A percentile compares a stretch with the other conserved stretches of the same genome.
Evolutionary conservation across 2,113 vertebrate species (phyloP).

Genomic region (Piliocolobus tephrosceles): DNA sequence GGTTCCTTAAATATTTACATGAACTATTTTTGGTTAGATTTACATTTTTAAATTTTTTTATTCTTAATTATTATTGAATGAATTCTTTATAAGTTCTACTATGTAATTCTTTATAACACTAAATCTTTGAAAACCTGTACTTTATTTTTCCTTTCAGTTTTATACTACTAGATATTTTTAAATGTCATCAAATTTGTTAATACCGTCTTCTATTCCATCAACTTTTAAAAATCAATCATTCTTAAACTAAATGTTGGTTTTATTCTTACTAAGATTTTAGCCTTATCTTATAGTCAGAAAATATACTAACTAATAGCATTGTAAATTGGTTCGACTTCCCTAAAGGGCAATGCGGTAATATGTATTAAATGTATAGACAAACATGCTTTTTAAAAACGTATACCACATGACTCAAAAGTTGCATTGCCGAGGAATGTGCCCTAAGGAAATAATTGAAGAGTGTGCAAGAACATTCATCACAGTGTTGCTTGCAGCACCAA

Average conservation of each 20-base stretch:
- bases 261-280: neutral
- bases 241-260: neutral
- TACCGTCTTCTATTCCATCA: neutral
- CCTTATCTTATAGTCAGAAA: neutral
- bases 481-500: neutral
- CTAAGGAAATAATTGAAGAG: neutral
- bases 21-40: neutral
- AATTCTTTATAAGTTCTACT: constrained; percentile 5
- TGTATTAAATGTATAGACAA: neutral
- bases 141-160: neutral
- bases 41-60: too few relatives aligned
- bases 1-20: constrained; percentile 18
- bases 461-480: neutral
- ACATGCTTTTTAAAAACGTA: neutral
- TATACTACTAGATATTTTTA: neutral
- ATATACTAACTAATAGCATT: neutral
- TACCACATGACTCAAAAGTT: neutral
- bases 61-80: too few relatives aligned
- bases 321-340: neutral
- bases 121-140: constrained; percentile 23
- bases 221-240: constrained; percentile 10
- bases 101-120: neutral
- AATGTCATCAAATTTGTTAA: constrained; percentile 4
- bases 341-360: neutral
- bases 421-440: neutral